Percentiles rank a stretch among this genome's conserved stretches.
These are phyloP conservation scores for Calidris pygmaea DNA, from an alignment of 2,113 vertebrate genomes.

Conservation along the genomic window DNA sequence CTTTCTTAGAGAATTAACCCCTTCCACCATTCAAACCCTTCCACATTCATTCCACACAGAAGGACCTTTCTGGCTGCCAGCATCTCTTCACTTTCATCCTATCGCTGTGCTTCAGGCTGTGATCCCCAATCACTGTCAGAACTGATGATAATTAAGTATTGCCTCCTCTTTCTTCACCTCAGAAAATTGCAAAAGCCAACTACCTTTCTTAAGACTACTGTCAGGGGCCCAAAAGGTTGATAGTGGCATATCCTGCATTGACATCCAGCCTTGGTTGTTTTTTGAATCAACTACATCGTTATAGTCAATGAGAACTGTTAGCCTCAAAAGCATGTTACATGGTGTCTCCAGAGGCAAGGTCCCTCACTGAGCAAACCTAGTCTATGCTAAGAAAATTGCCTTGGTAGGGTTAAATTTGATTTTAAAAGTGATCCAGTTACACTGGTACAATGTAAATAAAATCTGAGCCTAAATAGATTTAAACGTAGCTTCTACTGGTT, in stretches of 20 bases:
- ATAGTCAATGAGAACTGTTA: background rate
- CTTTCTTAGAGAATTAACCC: conserved; percentile 16
- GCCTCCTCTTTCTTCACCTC: background rate
- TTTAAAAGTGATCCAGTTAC: background rate
- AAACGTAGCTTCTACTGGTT: background rate
- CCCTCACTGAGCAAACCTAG: background rate
- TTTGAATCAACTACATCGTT: background rate
- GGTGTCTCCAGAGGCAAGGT: background rate
- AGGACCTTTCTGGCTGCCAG: background rate
- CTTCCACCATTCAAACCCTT: background rate
- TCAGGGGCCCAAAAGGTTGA: background rate
- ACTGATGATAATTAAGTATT: background rate
- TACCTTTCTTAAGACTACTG: background rate
- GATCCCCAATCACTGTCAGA: background rate
- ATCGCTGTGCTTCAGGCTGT: background rate
- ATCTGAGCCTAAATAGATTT: background rate
- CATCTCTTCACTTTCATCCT: background rate
- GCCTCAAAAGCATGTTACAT: background rate
- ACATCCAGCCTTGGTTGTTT: background rate
- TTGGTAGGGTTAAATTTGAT: background rate
- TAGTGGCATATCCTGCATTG: background rate
- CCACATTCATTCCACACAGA: too few species aligned
- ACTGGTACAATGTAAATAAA: background rate
- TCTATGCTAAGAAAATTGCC: background rate
- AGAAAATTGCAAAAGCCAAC: background rate